A percentile compares a stretch with the other conserved stretches of the same genome.
Evolutionary conservation across 92 coral and sea anemone species (phyloP).

Genomic region (Heteractis magnifica): DNA sequence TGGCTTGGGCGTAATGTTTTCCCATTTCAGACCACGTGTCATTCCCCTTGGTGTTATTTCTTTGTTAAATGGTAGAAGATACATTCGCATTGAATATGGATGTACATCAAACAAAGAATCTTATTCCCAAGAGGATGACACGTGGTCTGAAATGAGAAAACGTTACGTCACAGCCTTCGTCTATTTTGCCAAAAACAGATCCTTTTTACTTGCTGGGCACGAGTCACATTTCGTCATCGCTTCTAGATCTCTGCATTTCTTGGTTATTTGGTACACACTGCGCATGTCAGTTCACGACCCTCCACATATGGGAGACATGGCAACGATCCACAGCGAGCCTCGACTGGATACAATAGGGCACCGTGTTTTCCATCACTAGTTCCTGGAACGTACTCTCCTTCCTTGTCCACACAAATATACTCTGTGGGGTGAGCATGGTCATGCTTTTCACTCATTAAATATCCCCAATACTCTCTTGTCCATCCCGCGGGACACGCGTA

Average conservation of each 20-base stretch:
- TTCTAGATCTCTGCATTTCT: neutral
- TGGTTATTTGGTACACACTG: constrained; percentile 61
- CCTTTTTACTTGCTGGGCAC: too few relatives aligned
- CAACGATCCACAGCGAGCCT: constrained; percentile 59
- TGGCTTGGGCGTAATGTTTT: too few relatives aligned
- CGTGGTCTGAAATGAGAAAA: too few relatives aligned
- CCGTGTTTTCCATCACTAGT: constrained; percentile 37
- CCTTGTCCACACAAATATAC: constrained; percentile 67
- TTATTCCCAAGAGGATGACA: too few relatives aligned
- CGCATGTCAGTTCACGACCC: constrained; percentile 62
- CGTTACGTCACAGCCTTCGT: too few relatives aligned
- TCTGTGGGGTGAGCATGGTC: constrained; percentile 41
- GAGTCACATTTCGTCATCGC: too few relatives aligned
- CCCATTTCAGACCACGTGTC: too few relatives aligned
- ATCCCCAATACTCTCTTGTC: constrained; percentile 77
- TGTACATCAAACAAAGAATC: too few relatives aligned
- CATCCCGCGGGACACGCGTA: constrained; percentile 71
- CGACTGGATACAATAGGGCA: constrained; percentile 57
- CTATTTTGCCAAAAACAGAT: too few relatives aligned
- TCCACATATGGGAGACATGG: constrained; percentile 60
- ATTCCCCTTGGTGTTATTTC: too few relatives aligned
- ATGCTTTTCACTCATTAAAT: constrained; percentile 55
- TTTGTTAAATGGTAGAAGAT: too few relatives aligned
- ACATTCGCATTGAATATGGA: too few relatives aligned
- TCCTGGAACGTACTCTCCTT: constrained; percentile 51